phyloP scores from a whole-genome alignment of 1,140 invertebrate genomes.

The Episyrphus balteatus region DNA sequence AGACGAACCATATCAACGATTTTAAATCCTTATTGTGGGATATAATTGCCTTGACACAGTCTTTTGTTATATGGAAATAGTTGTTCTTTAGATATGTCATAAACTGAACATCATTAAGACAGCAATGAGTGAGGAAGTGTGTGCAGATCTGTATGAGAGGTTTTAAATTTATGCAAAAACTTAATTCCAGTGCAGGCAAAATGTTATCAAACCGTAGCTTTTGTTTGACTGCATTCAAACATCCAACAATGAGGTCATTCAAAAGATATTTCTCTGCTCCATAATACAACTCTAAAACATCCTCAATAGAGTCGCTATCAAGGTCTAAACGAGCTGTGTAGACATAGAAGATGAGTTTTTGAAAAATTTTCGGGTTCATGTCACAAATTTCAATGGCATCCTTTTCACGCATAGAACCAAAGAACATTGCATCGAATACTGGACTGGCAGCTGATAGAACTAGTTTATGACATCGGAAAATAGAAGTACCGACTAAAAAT shows the following conservation, averaged over 20 bases:
- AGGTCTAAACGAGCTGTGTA: conserved; percentile 25
- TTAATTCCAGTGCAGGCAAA: conserved; percentile 26
- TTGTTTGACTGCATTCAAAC: conserved; percentile 16
- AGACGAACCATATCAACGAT: conserved; percentile 29
- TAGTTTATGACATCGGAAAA: conserved; percentile 46
- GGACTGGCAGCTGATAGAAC: conserved; percentile 57
- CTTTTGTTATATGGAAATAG: conserved; percentile 32
- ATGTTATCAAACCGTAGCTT: conserved; percentile 31
- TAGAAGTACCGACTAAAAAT: conserved; percentile 18
- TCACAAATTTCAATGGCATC: conserved; percentile 22
- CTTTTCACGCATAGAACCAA: conserved; percentile 45
- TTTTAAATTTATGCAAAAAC: conserved; percentile 28
- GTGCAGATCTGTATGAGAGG: conserved; percentile 27
- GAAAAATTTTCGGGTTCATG: conserved; percentile 25
- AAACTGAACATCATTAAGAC: conserved; percentile 27
- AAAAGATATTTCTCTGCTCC: conserved; percentile 34
- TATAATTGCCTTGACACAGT: conserved; percentile 31
- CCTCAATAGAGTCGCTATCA: conserved; percentile 18
- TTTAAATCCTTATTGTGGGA: conserved; percentile 21
- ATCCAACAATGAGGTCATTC: conserved; percentile 20
- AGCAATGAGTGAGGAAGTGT: conserved; percentile 29
- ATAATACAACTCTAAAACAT: conserved; percentile 30
- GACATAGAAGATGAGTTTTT: conserved; percentile 24
- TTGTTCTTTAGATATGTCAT: conserved; percentile 20
- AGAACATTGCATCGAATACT: conserved; percentile 67